Evolutionary conservation across 2,797 vertebrate genomes (phyloP).

Genomic region (Myotis daubentonii): DNA sequence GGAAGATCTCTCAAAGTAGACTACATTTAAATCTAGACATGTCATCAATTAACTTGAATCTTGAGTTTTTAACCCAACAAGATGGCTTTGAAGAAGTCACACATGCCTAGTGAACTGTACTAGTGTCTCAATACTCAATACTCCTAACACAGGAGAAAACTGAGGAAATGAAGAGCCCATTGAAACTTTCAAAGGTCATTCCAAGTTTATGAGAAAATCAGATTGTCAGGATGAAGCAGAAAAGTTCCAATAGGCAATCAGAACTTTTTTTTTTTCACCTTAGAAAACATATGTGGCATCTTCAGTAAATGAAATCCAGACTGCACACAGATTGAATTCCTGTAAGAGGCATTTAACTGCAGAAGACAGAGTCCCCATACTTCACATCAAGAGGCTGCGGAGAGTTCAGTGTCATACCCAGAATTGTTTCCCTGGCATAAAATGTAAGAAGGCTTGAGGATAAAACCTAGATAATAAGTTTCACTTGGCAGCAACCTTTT

Average conservation of each 20-base stretch:
- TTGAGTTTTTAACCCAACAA: slow-evolving; percentile 17
- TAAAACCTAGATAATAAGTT: slow-evolving; percentile 41
- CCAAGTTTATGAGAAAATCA: background rate
- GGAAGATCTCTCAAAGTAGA: background rate
- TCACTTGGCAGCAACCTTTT: slow-evolving; percentile 16
- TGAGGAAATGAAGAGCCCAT: background rate
- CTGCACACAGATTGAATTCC: background rate
- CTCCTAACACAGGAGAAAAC: background rate
- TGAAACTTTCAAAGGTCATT: background rate
- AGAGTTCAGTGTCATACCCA: background rate
- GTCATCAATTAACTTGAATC: background rate
- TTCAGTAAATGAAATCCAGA: slow-evolving; percentile 35
- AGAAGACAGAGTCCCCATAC: background rate
- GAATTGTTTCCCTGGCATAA: slow-evolving; percentile 10
- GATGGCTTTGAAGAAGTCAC: background rate
- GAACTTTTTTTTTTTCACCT: background rate
- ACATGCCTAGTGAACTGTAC: background rate
- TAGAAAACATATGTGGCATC: background rate
- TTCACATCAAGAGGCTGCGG: background rate
- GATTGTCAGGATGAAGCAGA: background rate
- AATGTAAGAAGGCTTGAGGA: background rate
- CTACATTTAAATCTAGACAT: background rate
- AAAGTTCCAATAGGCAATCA: background rate
- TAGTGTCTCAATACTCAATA: background rate
- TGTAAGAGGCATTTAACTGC: background rate